A percentile compares a stretch with the other conserved stretches of the same genome.
Conservation (phyloP, 1,140 invertebrate genomes). For the Ceratosolen solmsi region DNA sequence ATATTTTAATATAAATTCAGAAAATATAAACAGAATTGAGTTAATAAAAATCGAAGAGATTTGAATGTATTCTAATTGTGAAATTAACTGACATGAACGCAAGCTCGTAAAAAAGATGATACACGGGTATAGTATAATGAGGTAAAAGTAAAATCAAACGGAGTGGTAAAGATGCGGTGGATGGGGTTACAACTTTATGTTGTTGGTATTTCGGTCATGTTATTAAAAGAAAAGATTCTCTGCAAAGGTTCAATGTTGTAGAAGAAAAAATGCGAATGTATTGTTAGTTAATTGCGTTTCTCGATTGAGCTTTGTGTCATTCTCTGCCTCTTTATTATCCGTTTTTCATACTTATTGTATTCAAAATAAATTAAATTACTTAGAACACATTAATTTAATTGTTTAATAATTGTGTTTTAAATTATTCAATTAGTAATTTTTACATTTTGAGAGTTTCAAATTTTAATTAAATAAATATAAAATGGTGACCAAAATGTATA, state of each 20-base stretch:
- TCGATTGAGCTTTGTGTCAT: neutral
- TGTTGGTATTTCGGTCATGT: slow-evolving; percentile 28
- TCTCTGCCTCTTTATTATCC: neutral
- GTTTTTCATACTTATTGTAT: too few species aligned
- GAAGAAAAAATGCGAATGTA: neutral
- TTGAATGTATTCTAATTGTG: slow-evolving; percentile 24
- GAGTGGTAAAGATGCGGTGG: neutral
- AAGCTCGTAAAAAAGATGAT: neutral
- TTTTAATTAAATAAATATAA: too few species aligned
- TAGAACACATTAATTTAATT: too few species aligned
- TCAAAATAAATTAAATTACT: too few species aligned
- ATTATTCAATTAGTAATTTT: too few species aligned
- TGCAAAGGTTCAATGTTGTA: neutral
- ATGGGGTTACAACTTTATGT: slow-evolving; percentile 7
- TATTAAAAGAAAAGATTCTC: slow-evolving; percentile 18
- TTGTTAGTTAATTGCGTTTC: neutral
- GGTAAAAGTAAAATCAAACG: slow-evolving; percentile 1
- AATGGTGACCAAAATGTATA: too few species aligned
- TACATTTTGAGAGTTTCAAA: too few species aligned
- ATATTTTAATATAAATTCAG: too few species aligned
- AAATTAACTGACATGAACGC: neutral
- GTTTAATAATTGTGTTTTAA: too few species aligned
- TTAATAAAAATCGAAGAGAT: slow-evolving; percentile 13
- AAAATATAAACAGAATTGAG: neutral
- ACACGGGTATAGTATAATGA: neutral